Evolutionary conservation across 2,797 vertebrate species (phyloP).

Genomic region (Ceryle rudis): DNA sequence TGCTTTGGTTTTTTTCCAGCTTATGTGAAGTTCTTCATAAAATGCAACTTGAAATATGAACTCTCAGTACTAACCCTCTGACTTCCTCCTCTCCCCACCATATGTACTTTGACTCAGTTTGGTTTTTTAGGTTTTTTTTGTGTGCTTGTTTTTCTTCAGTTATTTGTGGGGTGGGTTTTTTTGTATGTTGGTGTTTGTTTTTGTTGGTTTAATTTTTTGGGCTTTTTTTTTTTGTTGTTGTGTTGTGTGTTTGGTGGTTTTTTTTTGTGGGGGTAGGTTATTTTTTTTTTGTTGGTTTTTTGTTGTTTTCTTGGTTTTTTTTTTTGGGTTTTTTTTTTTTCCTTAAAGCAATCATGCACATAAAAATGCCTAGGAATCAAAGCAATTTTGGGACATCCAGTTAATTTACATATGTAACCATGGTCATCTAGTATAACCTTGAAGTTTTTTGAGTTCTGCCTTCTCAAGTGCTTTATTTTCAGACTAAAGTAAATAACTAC

Average conservation of each 20-base stretch:
- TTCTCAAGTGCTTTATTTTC: neutral
- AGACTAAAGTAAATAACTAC: neutral
- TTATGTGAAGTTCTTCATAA: neutral
- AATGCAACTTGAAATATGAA: neutral
- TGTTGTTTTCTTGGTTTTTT: neutral
- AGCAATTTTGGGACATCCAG: neutral
- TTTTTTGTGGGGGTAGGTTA: neutral
- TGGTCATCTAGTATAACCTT: neutral
- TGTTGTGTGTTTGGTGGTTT: neutral
- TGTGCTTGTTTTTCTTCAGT: neutral
- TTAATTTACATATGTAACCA: neutral
- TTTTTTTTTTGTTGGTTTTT: neutral
- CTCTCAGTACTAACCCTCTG: neutral
- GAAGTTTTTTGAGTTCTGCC: neutral
- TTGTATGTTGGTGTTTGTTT: no score
- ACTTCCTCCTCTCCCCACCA: fast-evolving
- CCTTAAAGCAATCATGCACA: neutral
- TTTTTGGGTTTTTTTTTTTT: neutral
- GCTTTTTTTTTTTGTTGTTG: no score
- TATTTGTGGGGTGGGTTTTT: neutral
- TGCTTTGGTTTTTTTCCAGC: neutral
- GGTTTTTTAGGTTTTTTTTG: neutral
- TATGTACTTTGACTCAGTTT: neutral
- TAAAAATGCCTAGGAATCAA: neutral
- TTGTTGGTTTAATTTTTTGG: no score